These are phyloP conservation scores for Vultur gryphus DNA, from an alignment of 2,797 vertebrate genomes.

Conservation along the genomic window DNA sequence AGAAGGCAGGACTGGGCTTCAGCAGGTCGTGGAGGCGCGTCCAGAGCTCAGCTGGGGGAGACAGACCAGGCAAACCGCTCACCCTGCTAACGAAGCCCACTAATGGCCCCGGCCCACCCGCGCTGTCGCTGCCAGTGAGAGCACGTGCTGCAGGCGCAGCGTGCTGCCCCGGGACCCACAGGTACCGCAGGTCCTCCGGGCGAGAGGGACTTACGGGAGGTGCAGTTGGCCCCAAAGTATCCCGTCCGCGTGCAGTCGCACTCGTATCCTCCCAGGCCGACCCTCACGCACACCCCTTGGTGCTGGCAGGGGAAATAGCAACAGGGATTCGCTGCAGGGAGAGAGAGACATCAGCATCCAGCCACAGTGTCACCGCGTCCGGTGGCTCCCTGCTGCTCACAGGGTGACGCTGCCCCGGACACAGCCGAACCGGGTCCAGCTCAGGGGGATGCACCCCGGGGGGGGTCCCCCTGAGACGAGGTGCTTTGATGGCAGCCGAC, in stretches of 20 bases:
- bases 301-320: constrained; percentile 93
- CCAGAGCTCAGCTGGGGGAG: constrained; percentile 82
- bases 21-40: constrained; percentile 74
- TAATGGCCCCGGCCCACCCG: neutral
- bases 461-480: neutral
- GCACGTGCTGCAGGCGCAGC: neutral
- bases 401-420: rapidly evolving
- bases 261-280: constrained; percentile 76
- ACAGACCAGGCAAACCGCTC: neutral
- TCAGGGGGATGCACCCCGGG: neutral
- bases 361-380: rapidly evolving
- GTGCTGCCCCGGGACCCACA: rapidly evolving
- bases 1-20: constrained; percentile 79
- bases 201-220: constrained; percentile 79
- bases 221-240: constrained; percentile 88
- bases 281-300: constrained; percentile 85
- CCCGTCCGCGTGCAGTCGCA: constrained; percentile 94
- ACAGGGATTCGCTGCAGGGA: constrained; percentile 86
- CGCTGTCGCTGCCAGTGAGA: rapidly evolving
- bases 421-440: rapidly evolving
- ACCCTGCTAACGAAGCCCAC: rapidly evolving
- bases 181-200: neutral
- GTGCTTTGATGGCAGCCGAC: neutral
- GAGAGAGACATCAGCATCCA: neutral
- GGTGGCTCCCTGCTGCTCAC: rapidly evolving